Evolutionary conservation across 2,888 invertebrate genomes (phyloP).

Genomic region (Agonum fuliginosum): DNA sequence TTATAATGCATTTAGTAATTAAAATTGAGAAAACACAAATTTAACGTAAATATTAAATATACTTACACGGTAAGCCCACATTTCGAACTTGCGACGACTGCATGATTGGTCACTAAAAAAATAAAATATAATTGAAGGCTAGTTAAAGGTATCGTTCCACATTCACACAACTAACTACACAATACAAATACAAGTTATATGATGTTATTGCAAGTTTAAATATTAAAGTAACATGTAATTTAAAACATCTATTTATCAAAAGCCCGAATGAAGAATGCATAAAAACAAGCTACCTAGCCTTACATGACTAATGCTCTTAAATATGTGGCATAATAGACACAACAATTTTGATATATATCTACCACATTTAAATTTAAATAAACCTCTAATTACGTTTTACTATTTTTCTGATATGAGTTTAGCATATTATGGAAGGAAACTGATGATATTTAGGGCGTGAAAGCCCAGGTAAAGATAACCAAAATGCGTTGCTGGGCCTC

Average conservation of each 20-base stretch:
- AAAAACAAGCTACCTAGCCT: constrained; percentile 58
- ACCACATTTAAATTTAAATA: background rate
- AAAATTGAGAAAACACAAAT: too few relatives aligned
- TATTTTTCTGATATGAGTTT: background rate
- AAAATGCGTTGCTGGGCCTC: constrained; percentile 55
- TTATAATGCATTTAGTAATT: too few relatives aligned
- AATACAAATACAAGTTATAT: background rate
- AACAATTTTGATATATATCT: background rate
- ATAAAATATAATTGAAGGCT: constrained; percentile 15
- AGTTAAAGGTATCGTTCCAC: too few relatives aligned
- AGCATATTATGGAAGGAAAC: background rate
- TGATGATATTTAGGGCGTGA: constrained; percentile 53
- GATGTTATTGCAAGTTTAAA: background rate
- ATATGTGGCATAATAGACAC: constrained; percentile 39
- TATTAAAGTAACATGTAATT: background rate
- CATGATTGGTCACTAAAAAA: constrained; percentile 53
- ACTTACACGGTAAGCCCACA: constrained; percentile 52
- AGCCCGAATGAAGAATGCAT: background rate
- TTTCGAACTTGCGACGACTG: constrained; percentile 54
- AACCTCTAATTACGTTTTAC: background rate
- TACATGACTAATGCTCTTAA: constrained; percentile 55
- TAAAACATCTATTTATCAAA: background rate
- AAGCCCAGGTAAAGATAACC: constrained; percentile 58
- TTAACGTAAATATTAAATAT: background rate
- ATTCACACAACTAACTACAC: background rate